phyloP scores from a whole-genome alignment of 2,113 vertebrate genomes.

The Psittacus erithacus region DNA sequence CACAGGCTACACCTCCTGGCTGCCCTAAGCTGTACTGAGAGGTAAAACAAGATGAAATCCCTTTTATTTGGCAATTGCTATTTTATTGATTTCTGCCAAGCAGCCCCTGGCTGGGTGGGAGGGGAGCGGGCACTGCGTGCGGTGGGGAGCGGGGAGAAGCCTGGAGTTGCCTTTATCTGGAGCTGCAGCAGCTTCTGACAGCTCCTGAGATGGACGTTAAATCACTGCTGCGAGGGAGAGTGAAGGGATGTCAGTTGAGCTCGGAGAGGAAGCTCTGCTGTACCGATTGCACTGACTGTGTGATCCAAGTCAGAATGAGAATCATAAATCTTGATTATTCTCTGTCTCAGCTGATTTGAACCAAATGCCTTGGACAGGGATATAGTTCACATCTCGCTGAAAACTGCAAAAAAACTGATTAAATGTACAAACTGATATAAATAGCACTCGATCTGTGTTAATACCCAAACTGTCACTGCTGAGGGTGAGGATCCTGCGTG shows the following conservation, averaged over 20 bases:
- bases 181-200: constrained; percentile 22
- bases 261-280: constrained; percentile 19
- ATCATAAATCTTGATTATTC: constrained; percentile 82
- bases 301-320: constrained; percentile 70
- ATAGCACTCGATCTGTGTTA: constrained; percentile 65
- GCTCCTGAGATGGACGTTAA: constrained; percentile 31
- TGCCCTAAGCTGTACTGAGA: not conserved
- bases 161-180: not conserved
- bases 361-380: constrained; percentile 71
- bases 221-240: constrained; percentile 24
- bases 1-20: not conserved
- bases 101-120: not conserved
- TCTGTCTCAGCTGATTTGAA: constrained; percentile 78
- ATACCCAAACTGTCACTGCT: constrained; percentile 49
- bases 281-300: constrained; percentile 24
- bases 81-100: not conserved
- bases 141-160: rapidly evolving
- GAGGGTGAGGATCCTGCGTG: not conserved
- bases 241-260: constrained; percentile 32
- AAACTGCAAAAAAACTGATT: constrained; percentile 76
- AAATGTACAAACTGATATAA: constrained; percentile 79
- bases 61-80: not conserved
- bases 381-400: constrained; percentile 72
- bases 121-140: rapidly evolving
- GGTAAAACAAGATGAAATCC: not conserved